Evolutionary conservation across 2,113 vertebrate species (phyloP).

Genomic region (Monopterus albus): DNA sequence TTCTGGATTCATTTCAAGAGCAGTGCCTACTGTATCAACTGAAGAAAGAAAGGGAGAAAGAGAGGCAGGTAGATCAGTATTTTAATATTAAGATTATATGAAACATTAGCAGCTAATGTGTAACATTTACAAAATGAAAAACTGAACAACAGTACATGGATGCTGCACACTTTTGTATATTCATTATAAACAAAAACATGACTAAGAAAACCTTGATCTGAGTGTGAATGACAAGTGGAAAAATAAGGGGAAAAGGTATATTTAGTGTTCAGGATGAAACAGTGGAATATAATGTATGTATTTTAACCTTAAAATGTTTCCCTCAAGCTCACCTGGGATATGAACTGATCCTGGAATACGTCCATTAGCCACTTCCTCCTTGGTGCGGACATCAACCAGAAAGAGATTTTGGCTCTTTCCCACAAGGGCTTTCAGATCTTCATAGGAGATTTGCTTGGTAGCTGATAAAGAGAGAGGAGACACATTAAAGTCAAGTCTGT

Average conservation of each 20-base stretch:
- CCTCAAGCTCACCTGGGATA: constrained; percentile 80
- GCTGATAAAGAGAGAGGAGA: constrained; percentile 45
- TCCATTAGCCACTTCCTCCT: constrained; percentile 79
- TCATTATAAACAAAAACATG: not conserved
- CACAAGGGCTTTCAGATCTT: constrained; percentile 76
- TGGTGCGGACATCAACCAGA: constrained; percentile 80
- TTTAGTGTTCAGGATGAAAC: too few species aligned
- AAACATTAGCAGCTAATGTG: too few species aligned
- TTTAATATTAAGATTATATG: not conserved
- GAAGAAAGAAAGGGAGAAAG: not conserved
- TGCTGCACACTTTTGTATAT: not conserved
- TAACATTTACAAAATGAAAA: too few species aligned
- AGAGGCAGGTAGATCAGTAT: not conserved
- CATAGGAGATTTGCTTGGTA: constrained; percentile 69
- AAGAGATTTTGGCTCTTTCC: constrained; percentile 65
- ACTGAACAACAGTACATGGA: not conserved
- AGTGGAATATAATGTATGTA: too few species aligned
- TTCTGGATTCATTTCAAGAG: constrained; percentile 77
- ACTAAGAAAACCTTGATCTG: not conserved
- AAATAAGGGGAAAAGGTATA: not conserved
- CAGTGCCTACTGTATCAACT: constrained; percentile 80
- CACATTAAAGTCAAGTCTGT: too few species aligned
- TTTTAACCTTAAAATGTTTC: too few species aligned
- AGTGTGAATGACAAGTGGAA: not conserved
- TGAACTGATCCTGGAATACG: constrained; percentile 77